phyloP scores from a whole-genome alignment of 2,797 vertebrate species.

The Apogon hyalosoma region DNA sequence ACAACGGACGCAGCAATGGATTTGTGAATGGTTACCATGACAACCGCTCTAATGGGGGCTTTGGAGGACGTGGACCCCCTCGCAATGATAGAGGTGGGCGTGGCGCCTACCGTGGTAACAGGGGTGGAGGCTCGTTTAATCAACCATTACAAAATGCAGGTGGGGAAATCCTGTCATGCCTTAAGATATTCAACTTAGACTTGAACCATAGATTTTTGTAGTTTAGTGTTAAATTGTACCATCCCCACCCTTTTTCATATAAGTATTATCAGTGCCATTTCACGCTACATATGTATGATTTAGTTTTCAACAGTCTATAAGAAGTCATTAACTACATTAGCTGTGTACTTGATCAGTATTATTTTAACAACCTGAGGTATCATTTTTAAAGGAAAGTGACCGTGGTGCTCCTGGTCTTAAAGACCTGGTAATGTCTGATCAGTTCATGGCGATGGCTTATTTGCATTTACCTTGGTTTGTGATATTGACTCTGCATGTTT shows the following conservation, averaged over 20 bases:
- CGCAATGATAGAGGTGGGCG: constrained; percentile 87
- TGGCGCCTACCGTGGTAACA: constrained; percentile 82
- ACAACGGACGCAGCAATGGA: constrained; percentile 83
- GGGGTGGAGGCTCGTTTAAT: constrained; percentile 82
- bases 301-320: background rate
- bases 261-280: background rate
- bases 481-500: background rate
- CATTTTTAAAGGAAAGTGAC: constrained; percentile 28
- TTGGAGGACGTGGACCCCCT: constrained; percentile 81
- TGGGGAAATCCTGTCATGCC: constrained; percentile 68
- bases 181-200: constrained; percentile 13
- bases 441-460: no score
- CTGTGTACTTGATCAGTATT: background rate
- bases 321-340: background rate
- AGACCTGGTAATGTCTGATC: no score
- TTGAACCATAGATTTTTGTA: constrained; percentile 2
- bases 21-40: constrained; percentile 89
- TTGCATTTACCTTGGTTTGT: no score
- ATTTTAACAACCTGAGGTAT: background rate
- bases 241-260: constrained; percentile 47
- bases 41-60: constrained; percentile 85
- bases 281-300: background rate
- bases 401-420: background rate
- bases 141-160: constrained; percentile 83
- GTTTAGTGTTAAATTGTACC: constrained; percentile 16